Conservation (phyloP, 1,140 invertebrate species). For the Drosophila takahashii region DNA sequence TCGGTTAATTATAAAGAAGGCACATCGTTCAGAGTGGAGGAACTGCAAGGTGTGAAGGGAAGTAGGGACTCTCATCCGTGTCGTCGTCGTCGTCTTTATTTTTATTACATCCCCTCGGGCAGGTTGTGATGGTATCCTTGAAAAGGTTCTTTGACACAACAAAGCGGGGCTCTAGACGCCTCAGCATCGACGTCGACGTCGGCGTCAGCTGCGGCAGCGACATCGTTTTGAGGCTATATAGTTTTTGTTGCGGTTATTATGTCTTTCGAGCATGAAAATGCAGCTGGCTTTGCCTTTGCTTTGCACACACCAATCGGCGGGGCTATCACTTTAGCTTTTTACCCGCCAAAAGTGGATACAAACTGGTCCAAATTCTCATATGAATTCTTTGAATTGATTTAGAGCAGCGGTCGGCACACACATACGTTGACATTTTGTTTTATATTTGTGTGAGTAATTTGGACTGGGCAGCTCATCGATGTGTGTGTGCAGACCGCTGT, state of each 20-base stretch:
- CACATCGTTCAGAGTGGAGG: not conserved
- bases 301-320: slow-evolving; percentile 1
- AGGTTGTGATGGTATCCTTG: slow-evolving; percentile 67
- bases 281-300: slow-evolving; percentile 61
- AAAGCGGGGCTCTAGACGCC: slow-evolving; percentile 34
- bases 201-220: slow-evolving; percentile 21
- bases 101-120: slow-evolving; percentile 45
- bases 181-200: slow-evolving; percentile 21
- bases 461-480: no score
- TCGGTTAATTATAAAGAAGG: not conserved
- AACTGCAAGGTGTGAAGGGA: slow-evolving; percentile 22
- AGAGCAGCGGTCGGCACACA: no score
- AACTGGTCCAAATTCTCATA: no score
- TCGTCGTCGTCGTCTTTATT: slow-evolving; percentile 19
- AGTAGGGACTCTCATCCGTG: slow-evolving; percentile 16
- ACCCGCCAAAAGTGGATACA: not conserved
- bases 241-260: slow-evolving; percentile 55
- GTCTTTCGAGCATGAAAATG: slow-evolving; percentile 65
- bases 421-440: no score
- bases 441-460: no score
- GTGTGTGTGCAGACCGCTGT: no score
- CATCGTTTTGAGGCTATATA: slow-evolving; percentile 28
- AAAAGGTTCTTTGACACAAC: slow-evolving; percentile 79
- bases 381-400: no score
- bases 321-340: slow-evolving; percentile 14